Evolutionary conservation across 2,888 invertebrate species (phyloP).

Genomic region (Pyrochroa serraticornis): DNA sequence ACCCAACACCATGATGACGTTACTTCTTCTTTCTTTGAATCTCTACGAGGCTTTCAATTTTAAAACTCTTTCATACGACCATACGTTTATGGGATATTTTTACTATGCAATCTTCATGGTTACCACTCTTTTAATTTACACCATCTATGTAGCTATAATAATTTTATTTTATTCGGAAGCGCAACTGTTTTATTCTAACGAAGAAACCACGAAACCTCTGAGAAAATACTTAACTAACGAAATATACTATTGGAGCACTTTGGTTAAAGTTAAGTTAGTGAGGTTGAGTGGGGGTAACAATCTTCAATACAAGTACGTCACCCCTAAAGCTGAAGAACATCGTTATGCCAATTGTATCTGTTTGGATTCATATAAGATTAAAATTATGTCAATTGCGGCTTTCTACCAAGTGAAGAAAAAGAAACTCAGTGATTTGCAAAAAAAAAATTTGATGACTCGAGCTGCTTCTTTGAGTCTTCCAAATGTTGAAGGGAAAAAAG

Average conservation of each 20-base stretch:
- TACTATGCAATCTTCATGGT: conserved; percentile 32
- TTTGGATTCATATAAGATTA: not conserved
- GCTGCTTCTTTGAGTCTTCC: not conserved
- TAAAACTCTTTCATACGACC: not conserved
- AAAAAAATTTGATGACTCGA: conserved; percentile 5
- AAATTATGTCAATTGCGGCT: not conserved
- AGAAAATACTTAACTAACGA: conserved; percentile 4
- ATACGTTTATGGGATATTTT: not conserved
- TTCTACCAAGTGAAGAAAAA: not conserved
- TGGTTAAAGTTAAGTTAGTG: not conserved
- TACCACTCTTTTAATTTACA: conserved; percentile 21
- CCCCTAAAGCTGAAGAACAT: conserved; percentile 7
- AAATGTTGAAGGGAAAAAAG: not conserved
- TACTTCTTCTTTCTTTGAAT: conserved; percentile 35
- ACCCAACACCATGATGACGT: conserved; percentile 29
- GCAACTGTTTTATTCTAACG: not conserved
- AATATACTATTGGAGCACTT: not conserved
- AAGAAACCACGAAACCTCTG: not conserved
- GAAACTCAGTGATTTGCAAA: not conserved
- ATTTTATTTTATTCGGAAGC: conserved; percentile 3
- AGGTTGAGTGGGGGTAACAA: not conserved
- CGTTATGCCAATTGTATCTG: conserved; percentile 8
- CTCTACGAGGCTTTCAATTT: conserved; percentile 30
- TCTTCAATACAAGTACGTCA: not conserved
- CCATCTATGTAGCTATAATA: conserved; percentile 4